phyloP scores from a whole-genome alignment of 1,140 invertebrate genomes.

The Ips nitidus region DNA sequence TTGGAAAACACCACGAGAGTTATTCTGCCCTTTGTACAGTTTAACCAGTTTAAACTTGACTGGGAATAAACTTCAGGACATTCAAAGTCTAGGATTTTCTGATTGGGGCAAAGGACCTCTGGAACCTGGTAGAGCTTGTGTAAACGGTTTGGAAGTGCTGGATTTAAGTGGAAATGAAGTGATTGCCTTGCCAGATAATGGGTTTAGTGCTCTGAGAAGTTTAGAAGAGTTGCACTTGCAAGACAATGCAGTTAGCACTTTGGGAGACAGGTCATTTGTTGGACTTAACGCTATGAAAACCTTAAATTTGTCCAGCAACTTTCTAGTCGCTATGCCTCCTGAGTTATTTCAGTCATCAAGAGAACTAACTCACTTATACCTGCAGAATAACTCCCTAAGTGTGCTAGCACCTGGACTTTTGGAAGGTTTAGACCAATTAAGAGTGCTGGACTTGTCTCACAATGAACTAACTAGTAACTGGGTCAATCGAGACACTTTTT shows the following conservation, averaged over 20 bases:
- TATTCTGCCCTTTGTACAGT: slow-evolving; percentile 73
- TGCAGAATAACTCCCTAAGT: slow-evolving; percentile 79
- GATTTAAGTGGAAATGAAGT: slow-evolving; percentile 77
- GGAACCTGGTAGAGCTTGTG: slow-evolving; percentile 60
- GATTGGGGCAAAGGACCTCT: slow-evolving; percentile 58
- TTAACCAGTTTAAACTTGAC: slow-evolving; percentile 73
- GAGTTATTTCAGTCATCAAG: slow-evolving; percentile 70
- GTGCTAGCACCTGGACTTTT: slow-evolving; percentile 75
- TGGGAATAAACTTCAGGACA: slow-evolving; percentile 76
- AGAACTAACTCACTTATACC: slow-evolving; percentile 69
- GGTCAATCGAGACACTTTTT: slow-evolving; percentile 78
- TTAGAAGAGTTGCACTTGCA: slow-evolving; percentile 67
- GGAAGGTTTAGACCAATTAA: slow-evolving; percentile 72
- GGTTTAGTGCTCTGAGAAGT: slow-evolving; percentile 67
- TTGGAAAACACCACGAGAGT: slow-evolving; percentile 70
- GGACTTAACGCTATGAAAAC: slow-evolving; percentile 67
- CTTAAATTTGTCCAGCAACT: slow-evolving; percentile 77
- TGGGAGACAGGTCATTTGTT: slow-evolving; percentile 71
- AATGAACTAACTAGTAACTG: slow-evolving; percentile 79
- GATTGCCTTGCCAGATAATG: slow-evolving; percentile 65
- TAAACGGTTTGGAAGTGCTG: slow-evolving; percentile 65
- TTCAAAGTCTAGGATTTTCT: slow-evolving; percentile 70
- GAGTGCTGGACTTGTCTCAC: slow-evolving; percentile 73
- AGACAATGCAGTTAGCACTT: slow-evolving; percentile 71
- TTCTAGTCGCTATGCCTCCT: slow-evolving; percentile 70